Base-by-base conservation (phyloP, 2,888 invertebrate genomes). In the Lasioglossum morio region DNA sequence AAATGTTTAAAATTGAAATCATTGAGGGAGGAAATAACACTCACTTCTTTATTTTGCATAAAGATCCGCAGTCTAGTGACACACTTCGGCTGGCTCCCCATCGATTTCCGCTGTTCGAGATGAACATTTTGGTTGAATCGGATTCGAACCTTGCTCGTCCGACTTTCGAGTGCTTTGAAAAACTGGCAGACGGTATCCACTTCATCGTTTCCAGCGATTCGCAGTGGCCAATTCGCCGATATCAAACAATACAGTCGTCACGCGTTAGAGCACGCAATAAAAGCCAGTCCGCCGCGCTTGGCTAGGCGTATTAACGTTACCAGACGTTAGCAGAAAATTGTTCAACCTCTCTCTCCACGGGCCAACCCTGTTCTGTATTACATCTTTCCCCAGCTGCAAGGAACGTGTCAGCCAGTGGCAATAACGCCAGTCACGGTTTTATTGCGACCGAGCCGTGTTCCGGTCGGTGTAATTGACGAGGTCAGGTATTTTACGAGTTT, bases 381-480 rank as follows among this genome's bases (percentile, higher is more conserved):
- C 74, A 74, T 74, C 74, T 37, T 63, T 74, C 74, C 27, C 23
- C 57, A n/a, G 57, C 74, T 74, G 74, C 57, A 37, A 57, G 53
- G 74, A 57, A 74, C 74, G 74, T 57, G 74, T 74, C 34, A 34
- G 53, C 74, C 57, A 8, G 57, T n/a, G 7, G 74, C 37, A 74
- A 74, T 74, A 74, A 74, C 74, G 74, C 37, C 74, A 19, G 74
- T 74, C 53, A 23, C 57, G 74, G 53, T 57, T 74, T 74, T 74
- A 74, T 74, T 74, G 74, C 53, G 53, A 57, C 74, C 37, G 74
- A 40, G 70, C n/a, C n/a, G 57, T 57, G 73, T 74, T 74, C 37
- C 57, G 30, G 27, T n/a, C 8, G 57, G 14, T 74, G 57, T 74
- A 74, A 74, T 74, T 5, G 74, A 74, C 74, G 74, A 12, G 23